Percentiles rank a stretch among this genome's conserved stretches.
Evolutionary conservation across 2,113 vertebrate species (phyloP).

Genomic region (human): GRCh38 chr16:49012001-49012500

Average conservation of each 20-base stretch:
- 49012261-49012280: not conserved
- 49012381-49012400: not conserved
- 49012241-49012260: too few species aligned
- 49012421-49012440: fast-evolving
- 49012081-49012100: conserved; percentile 84
- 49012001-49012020: too few species aligned
- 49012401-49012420: not conserved
- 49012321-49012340: not conserved
- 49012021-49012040: not conserved
- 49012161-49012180: too few species aligned
- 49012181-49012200: too few species aligned
- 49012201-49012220: too few species aligned
- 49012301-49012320: not conserved
- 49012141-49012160: too few species aligned
- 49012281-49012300: not conserved
- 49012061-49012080: conserved; percentile 87
- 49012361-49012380: not conserved
- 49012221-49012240: too few species aligned
- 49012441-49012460: not conserved
- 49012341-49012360: not conserved
- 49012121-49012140: too few species aligned
- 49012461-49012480: not conserved
- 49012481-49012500: not conserved
- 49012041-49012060: conserved; percentile 82
- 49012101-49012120: conserved; percentile 86